Base-by-base conservation (phyloP, 2,113 vertebrate species). In the Zapornia atra region DNA sequence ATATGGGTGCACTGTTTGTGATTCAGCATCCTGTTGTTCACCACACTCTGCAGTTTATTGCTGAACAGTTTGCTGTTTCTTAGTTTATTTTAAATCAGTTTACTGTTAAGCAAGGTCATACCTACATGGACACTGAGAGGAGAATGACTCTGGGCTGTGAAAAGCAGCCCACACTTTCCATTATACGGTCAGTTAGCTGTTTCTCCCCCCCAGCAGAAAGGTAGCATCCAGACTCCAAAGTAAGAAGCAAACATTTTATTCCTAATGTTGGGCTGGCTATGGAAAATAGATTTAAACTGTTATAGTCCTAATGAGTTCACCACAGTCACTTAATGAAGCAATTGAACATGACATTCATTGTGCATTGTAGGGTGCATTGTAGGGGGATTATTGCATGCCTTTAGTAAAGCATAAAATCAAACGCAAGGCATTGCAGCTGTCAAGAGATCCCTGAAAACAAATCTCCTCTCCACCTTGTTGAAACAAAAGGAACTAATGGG, bases 271-370 rank as follows among this genome's bases (percentile, higher is more conserved):
- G n/a, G 16, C 33, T 89, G 69, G 38, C 53, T 57, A 50, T 28
- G 33, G 69, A 36, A 85, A 82, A 69, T 82, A 82, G 64, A 64
- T 84, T 89, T 75, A 79, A 95, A 79, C 38, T 61, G 9, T 53
- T 90, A 34, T 5, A 80, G 60, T 72, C 66, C 66, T 93, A 90
- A 85, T 59, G 59, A 90, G 31, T 82, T 92, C 75, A 91, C 24
- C 34, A 56, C 40, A 72, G 59, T 76, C 87, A 53, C 59, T 87
- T 78, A 75, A 79, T 82, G 69, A 85, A 85, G 36, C 54, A 80
- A 87, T 69, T 57, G 70, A 94, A 91, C 51, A 44, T 65, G 78
- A 91, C 59, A 90, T n/a, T n/a, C n/a, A n/a, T n/a, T n/a, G n/a
- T n/a, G n/a, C n/a, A n/a, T n/a, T n/a, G n/a, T n/a, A n/a, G n/a